Percentiles rank a stretch among this genome's conserved stretches.
Conservation (phyloP, 2,888 invertebrate species). For the Luffia ferchaultella region DNA sequence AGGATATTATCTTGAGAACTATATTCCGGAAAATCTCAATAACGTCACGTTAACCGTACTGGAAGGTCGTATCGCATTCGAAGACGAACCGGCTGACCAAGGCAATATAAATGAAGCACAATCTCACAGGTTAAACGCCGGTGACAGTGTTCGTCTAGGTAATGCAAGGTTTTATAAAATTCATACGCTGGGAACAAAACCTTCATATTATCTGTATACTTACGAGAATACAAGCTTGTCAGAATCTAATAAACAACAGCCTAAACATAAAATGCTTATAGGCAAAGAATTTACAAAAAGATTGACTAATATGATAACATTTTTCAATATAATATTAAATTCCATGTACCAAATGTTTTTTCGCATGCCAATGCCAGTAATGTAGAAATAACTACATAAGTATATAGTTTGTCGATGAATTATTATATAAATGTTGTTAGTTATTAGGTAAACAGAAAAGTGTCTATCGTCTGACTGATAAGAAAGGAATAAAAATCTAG, state of each 20-base stretch:
- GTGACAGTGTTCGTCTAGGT: conserved; percentile 48
- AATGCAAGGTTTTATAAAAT: conserved; percentile 73
- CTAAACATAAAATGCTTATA: conserved; percentile 39
- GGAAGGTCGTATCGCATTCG: conserved; percentile 74
- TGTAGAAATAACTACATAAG: too few species aligned
- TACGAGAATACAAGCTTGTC: conserved; percentile 68
- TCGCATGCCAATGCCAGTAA: conserved; percentile 61
- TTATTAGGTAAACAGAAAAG: too few species aligned
- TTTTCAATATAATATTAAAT: conserved; percentile 59
- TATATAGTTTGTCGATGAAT: too few species aligned
- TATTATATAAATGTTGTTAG: too few species aligned
- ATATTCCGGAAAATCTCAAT: conserved; percentile 72
- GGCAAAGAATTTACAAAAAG: conserved; percentile 49
- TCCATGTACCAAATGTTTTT: conserved; percentile 64
- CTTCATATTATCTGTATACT: conserved; percentile 83
- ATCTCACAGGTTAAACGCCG: too few species aligned
- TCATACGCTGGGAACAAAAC: conserved; percentile 69
- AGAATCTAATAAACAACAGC: conserved; percentile 12
- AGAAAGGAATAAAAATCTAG: too few species aligned
- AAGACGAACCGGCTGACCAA: conserved; percentile 38
- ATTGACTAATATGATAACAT: conserved; percentile 47
- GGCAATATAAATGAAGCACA: conserved; percentile 35
- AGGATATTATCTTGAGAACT: conserved; percentile 82
- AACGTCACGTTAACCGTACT: conserved; percentile 82
- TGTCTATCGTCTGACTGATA: too few species aligned